Evolutionary conservation across 1,140 invertebrate species (phyloP), one percentile per base, ranked within the genome.

Genomic region (Euwallacea fornicatus): DNA sequence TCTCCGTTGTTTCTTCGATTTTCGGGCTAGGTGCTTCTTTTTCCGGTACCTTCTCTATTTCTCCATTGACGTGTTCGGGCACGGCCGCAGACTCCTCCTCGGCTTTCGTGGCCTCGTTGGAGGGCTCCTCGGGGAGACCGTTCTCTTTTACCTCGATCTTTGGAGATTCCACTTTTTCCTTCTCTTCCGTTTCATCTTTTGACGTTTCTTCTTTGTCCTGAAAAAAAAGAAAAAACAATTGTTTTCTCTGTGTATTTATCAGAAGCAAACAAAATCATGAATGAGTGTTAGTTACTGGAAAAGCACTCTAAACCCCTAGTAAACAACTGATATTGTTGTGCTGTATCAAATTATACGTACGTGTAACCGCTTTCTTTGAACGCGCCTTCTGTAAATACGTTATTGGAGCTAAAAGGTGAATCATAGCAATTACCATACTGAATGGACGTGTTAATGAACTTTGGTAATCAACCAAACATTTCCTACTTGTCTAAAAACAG

Each of bases 141-240:
- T 79, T 78, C 75, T 78, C 75, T 79, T 76, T 76, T 6, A 77
- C 69, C 63, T 76, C 89, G 41, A 87, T 86, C 63, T 61, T 72
- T 54, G 88, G n/a, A 44, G 60, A 87, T 71, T 87, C 89, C 41
- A 87, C 86, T 66, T 88, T 88, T 74, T 87, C 86, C 75, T 85
- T 85, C 56, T 87, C 88, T 73, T 87, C 89, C 42, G 88, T 86
- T 66, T 89, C 88, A 73, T 87, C 87, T 74, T 85, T 86, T 44
- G 86, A 85, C 68, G 84, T 76, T 70, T 89, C 88, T 74, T 87
- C 86, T 83, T 88, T 88, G 75, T 88, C 87, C 87, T 89, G 69
- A 73, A 83, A 80, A 70, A 67, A 58, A 58, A n/a, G n/a, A 33
- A 58, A 10, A 0, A 21, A 56, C 16, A 6, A 56, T 56, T 56